A percentile compares a stretch with the other conserved stretches of the same genome.
phyloP scores from a whole-genome alignment of 2,113 vertebrate species.

The Ibidorhyncha struthersii region DNA sequence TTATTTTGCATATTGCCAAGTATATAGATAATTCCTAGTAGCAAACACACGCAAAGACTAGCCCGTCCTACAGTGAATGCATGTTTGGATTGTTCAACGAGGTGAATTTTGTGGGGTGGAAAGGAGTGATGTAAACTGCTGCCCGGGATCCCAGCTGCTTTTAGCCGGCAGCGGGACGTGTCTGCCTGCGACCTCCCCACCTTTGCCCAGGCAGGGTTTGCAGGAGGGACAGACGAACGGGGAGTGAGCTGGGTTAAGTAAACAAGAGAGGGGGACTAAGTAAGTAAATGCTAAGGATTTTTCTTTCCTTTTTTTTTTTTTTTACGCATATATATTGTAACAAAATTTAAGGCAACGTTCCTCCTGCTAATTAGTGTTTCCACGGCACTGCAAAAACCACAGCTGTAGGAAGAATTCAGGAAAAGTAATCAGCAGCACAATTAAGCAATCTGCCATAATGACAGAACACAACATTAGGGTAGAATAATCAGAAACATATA shows the following conservation, averaged over 20 bases:
- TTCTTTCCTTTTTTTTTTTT: background rate
- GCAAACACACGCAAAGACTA: background rate
- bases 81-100: background rate
- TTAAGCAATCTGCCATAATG: constrained; percentile 75
- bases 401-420: constrained; percentile 69
- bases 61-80: background rate
- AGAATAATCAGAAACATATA: constrained; percentile 73
- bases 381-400: constrained; percentile 42
- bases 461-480: constrained; percentile 72
- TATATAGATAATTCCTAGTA: background rate
- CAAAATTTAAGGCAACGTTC: constrained; percentile 57
- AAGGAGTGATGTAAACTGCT: background rate
- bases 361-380: constrained; percentile 69
- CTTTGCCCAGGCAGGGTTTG: background rate
- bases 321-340: background rate
- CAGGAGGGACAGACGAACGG: background rate
- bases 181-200: background rate
- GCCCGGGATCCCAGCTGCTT: background rate
- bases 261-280: background rate
- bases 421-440: constrained; percentile 76
- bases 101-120: background rate
- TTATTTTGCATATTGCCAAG: constrained; percentile 50
- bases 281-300: background rate
- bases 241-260: background rate
- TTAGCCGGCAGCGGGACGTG: background rate